Percentiles rank a stretch among this genome's conserved stretches.
phyloP scores from a whole-genome alignment of 2,113 vertebrate genomes.

The Paradisaea rubra region DNA sequence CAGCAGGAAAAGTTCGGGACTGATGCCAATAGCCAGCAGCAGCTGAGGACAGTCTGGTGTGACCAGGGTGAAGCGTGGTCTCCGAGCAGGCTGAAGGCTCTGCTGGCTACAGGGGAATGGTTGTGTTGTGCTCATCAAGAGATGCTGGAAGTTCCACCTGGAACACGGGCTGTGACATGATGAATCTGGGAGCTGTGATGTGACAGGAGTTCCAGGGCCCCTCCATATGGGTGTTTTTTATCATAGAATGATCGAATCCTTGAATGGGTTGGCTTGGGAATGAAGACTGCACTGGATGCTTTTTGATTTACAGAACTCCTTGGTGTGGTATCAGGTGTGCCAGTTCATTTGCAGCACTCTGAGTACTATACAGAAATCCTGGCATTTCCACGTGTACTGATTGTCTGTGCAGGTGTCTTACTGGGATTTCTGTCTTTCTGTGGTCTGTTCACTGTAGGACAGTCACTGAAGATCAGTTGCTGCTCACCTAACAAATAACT shows the following conservation, averaged over 20 bases:
- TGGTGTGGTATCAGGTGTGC: not conserved
- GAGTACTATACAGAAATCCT: not conserved
- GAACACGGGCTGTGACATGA: not conserved
- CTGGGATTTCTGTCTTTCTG: not conserved
- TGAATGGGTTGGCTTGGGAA: not conserved
- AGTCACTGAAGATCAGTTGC: not conserved
- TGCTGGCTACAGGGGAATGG: not conserved
- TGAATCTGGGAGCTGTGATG: not conserved
- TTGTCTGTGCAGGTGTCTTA: not conserved
- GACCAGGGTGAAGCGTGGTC: not conserved
- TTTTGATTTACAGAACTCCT: not conserved
- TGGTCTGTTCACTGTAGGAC: not conserved
- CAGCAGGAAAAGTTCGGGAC: not conserved
- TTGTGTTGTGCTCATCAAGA: not conserved
- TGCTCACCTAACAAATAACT: not conserved
- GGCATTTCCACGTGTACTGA: rapidly evolving
- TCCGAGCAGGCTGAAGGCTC: not conserved
- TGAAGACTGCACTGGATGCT: rapidly evolving
- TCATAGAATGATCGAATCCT: not conserved
- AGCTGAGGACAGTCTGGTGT: too few relatives aligned
- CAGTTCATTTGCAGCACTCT: not conserved
- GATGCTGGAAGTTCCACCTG: not conserved
- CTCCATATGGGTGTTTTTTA: rapidly evolving
- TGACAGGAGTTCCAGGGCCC: too few relatives aligned
- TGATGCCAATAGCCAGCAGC: not conserved